These are phyloP conservation scores for Mustela nigripes DNA, from an alignment of 2,113 vertebrate species.

Conservation along the genomic window DNA sequence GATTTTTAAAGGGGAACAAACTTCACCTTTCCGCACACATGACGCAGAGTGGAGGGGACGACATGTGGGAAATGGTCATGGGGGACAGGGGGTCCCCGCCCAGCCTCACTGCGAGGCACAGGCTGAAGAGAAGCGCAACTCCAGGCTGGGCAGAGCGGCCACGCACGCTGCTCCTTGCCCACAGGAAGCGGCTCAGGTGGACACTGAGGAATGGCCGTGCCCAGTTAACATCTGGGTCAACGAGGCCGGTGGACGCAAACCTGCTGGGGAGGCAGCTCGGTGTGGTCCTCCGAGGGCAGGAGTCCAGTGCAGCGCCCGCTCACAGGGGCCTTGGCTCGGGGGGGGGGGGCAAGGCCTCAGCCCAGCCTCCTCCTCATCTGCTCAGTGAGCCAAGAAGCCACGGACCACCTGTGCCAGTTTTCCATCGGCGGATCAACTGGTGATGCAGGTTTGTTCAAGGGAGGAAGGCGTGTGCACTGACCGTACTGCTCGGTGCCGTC, in stretches of 20 bases:
- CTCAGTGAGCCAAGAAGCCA: background rate
- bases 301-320: accelerated
- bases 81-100: accelerated
- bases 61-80: accelerated
- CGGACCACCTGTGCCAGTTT: background rate
- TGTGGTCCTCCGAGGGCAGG: accelerated
- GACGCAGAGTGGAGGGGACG: accelerated
- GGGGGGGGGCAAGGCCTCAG: accelerated
- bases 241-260: accelerated
- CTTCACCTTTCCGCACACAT: accelerated
- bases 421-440: background rate
- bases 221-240: background rate
- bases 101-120: accelerated
- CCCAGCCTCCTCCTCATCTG: background rate
- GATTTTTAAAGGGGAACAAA: background rate
- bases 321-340: background rate
- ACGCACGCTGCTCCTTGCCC: accelerated
- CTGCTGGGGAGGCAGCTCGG: accelerated
- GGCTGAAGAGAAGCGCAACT: accelerated
- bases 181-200: accelerated
- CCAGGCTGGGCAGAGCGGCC: accelerated
- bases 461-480: accelerated
- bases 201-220: accelerated
- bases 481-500: accelerated
- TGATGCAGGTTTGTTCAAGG: too few species aligned